These are phyloP conservation scores for Nycticorax nycticorax DNA, from an alignment of 2,113 vertebrate species.

Conservation along the genomic window DNA sequence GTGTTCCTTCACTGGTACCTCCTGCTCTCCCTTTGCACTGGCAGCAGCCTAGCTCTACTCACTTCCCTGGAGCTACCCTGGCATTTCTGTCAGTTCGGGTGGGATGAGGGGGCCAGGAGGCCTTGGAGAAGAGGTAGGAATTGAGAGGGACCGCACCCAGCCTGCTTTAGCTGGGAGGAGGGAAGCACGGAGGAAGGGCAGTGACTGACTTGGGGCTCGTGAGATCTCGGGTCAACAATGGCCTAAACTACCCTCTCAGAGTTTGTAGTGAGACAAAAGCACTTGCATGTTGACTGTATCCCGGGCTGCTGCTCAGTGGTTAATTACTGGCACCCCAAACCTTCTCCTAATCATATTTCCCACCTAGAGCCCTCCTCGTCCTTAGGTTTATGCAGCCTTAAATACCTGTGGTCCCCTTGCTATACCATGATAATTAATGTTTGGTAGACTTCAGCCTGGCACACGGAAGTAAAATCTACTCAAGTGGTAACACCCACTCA, in stretches of 20 bases:
- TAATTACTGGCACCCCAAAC: not conserved
- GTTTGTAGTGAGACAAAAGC: not conserved
- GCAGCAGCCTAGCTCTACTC: not conserved
- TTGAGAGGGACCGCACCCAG: not conserved
- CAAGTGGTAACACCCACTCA: accelerated
- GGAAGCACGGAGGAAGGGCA: not conserved
- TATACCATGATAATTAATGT: not conserved
- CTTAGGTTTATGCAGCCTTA: not conserved
- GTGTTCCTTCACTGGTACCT: not conserved
- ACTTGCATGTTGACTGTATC: accelerated
- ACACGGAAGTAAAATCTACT: not conserved
- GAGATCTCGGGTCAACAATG: not conserved
- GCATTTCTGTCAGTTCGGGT: not conserved
- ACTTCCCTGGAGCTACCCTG: not conserved
- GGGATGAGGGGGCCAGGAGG: not conserved
- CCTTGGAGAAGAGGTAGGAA: not conserved
- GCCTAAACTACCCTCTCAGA: not conserved
- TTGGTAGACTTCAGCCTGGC: not conserved
- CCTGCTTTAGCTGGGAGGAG: not conserved
- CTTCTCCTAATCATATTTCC: not conserved
- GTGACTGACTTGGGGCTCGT: accelerated
- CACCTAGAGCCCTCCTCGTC: not conserved
- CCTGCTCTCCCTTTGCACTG: not conserved
- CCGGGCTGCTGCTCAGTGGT: not conserved
- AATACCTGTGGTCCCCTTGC: not conserved